Evolutionary conservation across 1,140 invertebrate genomes (phyloP).

Genomic region (Drosophila athabasca): DNA sequence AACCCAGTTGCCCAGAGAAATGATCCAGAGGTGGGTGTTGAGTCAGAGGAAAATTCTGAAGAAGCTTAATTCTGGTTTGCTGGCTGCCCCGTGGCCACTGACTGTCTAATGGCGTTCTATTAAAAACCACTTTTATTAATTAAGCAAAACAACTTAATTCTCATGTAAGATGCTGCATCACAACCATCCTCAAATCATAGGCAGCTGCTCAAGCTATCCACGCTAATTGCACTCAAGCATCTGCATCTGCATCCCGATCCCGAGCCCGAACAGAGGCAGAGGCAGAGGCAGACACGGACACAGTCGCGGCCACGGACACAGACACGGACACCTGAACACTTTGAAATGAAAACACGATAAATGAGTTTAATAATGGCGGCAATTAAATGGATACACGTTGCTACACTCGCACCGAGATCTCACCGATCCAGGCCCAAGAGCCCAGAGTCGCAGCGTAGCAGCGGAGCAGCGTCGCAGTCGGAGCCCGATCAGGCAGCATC

Average conservation of each 20-base stretch:
- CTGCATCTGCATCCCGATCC: constrained; percentile 7
- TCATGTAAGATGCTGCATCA: constrained; percentile 74
- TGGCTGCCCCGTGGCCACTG: constrained; percentile 36
- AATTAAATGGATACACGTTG: constrained; percentile 76
- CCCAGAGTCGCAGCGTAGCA: constrained; percentile 3
- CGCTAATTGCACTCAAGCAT: constrained; percentile 64
- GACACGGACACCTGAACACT: constrained; percentile 64
- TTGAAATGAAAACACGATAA: constrained; percentile 77
- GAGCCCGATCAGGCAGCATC: constrained; percentile 59
- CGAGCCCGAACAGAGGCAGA: constrained; percentile 4
- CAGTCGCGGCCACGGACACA: neutral
- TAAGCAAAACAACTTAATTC: constrained; percentile 81
- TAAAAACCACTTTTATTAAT: constrained; percentile 82
- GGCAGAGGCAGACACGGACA: neutral
- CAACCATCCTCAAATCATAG: constrained; percentile 63
- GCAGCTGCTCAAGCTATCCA: constrained; percentile 56
- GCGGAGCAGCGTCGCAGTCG: constrained; percentile 9
- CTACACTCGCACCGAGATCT: constrained; percentile 18
- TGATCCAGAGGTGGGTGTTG: constrained; percentile 1
- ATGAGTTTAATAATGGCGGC: constrained; percentile 82
- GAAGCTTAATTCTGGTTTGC: constrained; percentile 31
- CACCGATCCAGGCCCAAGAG: constrained; percentile 4
- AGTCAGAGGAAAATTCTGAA: no score
- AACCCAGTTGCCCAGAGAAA: neutral
- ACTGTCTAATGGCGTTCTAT: constrained; percentile 65